Percentiles rank a stretch among this genome's conserved stretches.
These are phyloP conservation scores for Helicoverpa zea DNA, from an alignment of 1,140 invertebrate species.

Conservation along the genomic window DNA sequence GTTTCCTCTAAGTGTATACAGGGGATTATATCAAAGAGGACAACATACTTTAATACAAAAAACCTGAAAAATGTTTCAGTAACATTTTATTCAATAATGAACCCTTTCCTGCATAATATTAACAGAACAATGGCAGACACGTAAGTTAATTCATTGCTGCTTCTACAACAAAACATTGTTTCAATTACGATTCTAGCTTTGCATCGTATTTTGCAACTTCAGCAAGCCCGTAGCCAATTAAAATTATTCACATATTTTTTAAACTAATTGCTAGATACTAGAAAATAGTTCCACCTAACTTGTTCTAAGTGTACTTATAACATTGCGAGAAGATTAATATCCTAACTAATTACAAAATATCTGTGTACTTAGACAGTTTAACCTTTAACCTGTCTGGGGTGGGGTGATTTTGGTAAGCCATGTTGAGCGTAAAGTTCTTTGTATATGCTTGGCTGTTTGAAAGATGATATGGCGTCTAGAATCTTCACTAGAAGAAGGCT, in stretches of 20 bases:
- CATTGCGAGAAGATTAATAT: background rate
- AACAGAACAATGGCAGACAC: constrained; percentile 2
- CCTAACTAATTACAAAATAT: background rate
- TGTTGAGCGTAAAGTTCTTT: background rate
- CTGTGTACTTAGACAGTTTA: constrained; percentile 5
- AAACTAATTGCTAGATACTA: constrained; percentile 10
- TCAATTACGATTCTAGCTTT: constrained; percentile 11
- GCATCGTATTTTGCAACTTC: constrained; percentile 18
- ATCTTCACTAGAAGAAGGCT: background rate
- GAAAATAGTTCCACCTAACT: background rate
- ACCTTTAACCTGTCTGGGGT: constrained; percentile 14
- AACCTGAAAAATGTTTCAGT: constrained; percentile 13
- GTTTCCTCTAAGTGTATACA: constrained; percentile 15
- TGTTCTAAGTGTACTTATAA: background rate
- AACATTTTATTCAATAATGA: background rate
- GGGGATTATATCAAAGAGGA: constrained; percentile 22
- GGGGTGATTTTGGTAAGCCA: background rate
- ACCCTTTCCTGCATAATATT: background rate
- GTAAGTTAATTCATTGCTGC: background rate
- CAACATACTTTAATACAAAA: background rate
- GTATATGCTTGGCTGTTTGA: background rate
- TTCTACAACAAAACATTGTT: constrained; percentile 18
- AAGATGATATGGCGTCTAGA: background rate
- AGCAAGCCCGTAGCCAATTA: constrained; percentile 9
- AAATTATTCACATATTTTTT: constrained; percentile 21